Evolutionary conservation across 2,113 vertebrate species (phyloP).

Genomic region (Platycercus adscitus): DNA sequence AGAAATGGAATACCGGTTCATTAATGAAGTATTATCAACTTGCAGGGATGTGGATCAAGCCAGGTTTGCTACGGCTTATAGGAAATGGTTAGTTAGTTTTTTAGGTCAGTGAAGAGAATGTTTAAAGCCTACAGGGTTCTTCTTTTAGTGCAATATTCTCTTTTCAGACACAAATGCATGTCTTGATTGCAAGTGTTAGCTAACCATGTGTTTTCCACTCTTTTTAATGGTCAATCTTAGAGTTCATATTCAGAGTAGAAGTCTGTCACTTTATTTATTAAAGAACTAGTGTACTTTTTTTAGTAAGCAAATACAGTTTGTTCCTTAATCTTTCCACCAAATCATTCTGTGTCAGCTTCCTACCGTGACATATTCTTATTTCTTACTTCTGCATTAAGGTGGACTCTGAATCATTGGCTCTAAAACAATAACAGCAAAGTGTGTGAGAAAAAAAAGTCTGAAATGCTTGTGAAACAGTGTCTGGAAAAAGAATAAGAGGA

Average conservation of each 20-base stretch:
- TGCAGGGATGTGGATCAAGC: slow-evolving; percentile 85
- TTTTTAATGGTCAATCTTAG: slow-evolving; percentile 56
- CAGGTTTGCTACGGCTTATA: slow-evolving; percentile 89
- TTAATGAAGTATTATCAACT: slow-evolving; percentile 80
- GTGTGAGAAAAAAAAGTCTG: not conserved
- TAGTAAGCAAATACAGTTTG: not conserved
- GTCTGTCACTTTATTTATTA: slow-evolving; percentile 64
- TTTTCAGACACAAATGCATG: slow-evolving; percentile 71
- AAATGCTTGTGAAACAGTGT: slow-evolving; percentile 28
- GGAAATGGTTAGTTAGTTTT: slow-evolving; percentile 91
- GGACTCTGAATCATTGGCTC: not conserved
- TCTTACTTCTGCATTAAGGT: not conserved
- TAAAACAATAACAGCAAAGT: not conserved
- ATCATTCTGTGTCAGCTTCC: not conserved
- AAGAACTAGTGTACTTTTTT: slow-evolving; percentile 52
- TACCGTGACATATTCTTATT: not conserved
- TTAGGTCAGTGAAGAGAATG: slow-evolving; percentile 76
- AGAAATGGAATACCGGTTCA: slow-evolving; percentile 84
- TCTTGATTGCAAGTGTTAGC: slow-evolving; percentile 54
- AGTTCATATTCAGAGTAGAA: slow-evolving; percentile 19
- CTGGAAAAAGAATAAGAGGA: slow-evolving; percentile 48
- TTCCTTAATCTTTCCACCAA: slow-evolving; percentile 8
- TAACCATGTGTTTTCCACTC: slow-evolving; percentile 43
- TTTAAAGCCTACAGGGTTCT: slow-evolving; percentile 38
- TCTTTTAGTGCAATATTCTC: slow-evolving; percentile 79